Evolutionary conservation across 2,797 vertebrate genomes (phyloP).

Genomic region (Diceros bicornis): DNA sequence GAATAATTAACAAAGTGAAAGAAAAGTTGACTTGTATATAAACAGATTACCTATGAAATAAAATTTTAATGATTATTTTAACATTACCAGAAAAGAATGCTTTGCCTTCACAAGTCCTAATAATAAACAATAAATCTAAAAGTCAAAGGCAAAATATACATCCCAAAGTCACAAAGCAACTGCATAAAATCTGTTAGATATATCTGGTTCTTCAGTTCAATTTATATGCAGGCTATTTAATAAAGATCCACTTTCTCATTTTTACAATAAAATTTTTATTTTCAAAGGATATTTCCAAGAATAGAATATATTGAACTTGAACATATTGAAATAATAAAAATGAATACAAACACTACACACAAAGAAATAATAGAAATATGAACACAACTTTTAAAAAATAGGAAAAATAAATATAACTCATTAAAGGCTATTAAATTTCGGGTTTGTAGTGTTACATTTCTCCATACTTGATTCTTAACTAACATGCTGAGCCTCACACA

Average conservation of each 20-base stretch:
- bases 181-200: neutral
- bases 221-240: neutral
- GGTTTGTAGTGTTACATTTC: neutral
- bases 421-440: constrained; percentile 8
- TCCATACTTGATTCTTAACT: neutral
- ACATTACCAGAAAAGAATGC: neutral
- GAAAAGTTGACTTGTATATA: neutral
- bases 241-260: neutral
- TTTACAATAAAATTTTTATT: constrained; percentile 34
- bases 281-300: constrained; percentile 6
- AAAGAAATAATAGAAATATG: neutral
- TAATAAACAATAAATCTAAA: constrained; percentile 49
- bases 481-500: neutral
- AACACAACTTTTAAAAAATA: neutral
- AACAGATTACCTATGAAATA: constrained; percentile 20
- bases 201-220: neutral
- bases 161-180: neutral
- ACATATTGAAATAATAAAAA: constrained; percentile 29
- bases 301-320: neutral
- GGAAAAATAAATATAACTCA: neutral
- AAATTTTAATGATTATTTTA: constrained; percentile 52
- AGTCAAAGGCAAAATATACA: neutral
- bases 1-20: neutral
- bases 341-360: neutral
- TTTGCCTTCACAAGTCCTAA: constrained; percentile 34